Evolutionary conservation across 1,140 invertebrate species (phyloP), one percentile per base, ranked within the genome.

Genomic region (Drosophila bifasciata): DNA sequence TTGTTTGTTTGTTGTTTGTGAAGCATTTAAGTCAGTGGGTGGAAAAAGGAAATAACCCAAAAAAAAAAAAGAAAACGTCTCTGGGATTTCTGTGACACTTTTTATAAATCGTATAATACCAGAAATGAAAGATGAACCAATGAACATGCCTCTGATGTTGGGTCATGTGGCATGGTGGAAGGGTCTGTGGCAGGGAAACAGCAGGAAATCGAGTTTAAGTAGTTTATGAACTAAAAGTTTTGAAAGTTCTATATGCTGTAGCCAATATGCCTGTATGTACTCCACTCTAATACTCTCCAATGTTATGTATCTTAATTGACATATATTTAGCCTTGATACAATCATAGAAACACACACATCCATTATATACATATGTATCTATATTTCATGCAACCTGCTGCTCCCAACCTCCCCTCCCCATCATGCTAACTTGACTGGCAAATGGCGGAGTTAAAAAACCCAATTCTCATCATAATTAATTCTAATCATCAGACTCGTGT

Each of bases 401-500:
- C 9, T 45, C 11, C 9, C 11, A 9, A 21, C 21, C 43, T 16
- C 8, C 48, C 40, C 25, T 28, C 61, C 32, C 21, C 21, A 6
- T 11, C 3, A 32, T 32, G 7, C 23, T 32, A 40, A 50, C 28
- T 32, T 32, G 28, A 3, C 11, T 11, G 5, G 11, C 15, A 64
- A 25, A 44, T 64, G n/a, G 11, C 40, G 39, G 25, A 17, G 39
- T 46, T n/a, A n/a, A 45, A 51, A 36, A 45, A 66, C 19, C 17
- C 63, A 40, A 32, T 43, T 41, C 11, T 36, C 62, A 40, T 48
- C 43, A 68, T 68, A 68, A 68, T 68, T 68, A 68, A 41, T 48
- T 68, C 49, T 55, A 67, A 67, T 67, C 43, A 55, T 46, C 43
- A 9, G 28, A 8, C 11, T 36, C 28, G 32, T 66, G 32, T 55